Evolutionary conservation across 2,888 invertebrate species (phyloP).

Genomic region (Acrocera orbiculus): DNA sequence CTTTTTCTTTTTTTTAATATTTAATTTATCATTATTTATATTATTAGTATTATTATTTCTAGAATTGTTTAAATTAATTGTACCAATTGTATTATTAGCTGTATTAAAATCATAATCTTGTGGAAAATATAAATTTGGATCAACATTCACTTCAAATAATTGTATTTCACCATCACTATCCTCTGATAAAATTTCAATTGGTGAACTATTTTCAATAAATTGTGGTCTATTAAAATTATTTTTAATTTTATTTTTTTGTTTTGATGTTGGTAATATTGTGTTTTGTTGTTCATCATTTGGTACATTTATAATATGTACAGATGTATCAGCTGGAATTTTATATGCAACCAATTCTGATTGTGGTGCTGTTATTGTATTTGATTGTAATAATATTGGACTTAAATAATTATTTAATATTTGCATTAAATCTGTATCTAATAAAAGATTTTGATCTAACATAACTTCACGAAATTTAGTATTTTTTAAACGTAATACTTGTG

Average conservation of each 20-base stretch:
- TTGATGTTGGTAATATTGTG: not conserved
- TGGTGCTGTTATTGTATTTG: not conserved
- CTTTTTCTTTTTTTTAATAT: not conserved
- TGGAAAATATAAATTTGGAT: constrained; percentile 15
- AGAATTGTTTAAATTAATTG: too few relatives aligned
- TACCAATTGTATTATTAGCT: too few relatives aligned
- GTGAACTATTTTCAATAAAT: not conserved
- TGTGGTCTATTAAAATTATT: not conserved
- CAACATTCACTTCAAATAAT: constrained; percentile 15
- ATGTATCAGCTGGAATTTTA: constrained; percentile 28
- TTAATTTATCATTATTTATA: constrained; percentile 1
- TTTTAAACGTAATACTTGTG: constrained; percentile 24
- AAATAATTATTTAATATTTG: constrained; percentile 27
- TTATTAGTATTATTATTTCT: constrained; percentile 4
- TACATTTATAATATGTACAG: constrained; percentile 27
- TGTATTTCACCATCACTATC: constrained; percentile 15
- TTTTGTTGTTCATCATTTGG: constrained; percentile 16
- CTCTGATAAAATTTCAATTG: constrained; percentile 14
- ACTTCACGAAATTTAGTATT: constrained; percentile 25
- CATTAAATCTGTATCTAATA: constrained; percentile 28
- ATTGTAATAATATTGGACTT: constrained; percentile 10
- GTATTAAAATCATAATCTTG: constrained; percentile 9
- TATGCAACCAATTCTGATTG: constrained; percentile 21
- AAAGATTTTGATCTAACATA: constrained; percentile 25
- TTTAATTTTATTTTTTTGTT: not conserved